Base-by-base conservation (phyloP, 2,113 vertebrate species). In the Sciurus niger region DNA sequence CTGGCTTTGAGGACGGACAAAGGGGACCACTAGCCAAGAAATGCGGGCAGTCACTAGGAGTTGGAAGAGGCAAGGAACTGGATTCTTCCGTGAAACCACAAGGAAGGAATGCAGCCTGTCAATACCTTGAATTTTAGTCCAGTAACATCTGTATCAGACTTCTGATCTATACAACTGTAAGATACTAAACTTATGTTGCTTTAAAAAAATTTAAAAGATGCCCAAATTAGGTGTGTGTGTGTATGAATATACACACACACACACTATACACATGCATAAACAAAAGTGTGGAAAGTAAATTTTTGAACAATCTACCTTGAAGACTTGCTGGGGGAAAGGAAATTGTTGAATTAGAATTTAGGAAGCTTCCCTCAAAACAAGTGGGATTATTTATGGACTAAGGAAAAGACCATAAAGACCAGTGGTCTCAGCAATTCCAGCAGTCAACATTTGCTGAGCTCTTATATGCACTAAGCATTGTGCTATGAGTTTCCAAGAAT, bases 301-400 rank as follows among this genome's bases (percentile, higher is more conserved):
- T 72, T 37, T 28, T 53, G 5, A 30, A 48, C 60, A 79, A 92
- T 46, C 20, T 82, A 82, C 30, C 55, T 76, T 5, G 70, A 84
- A 74, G 32, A 51, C 60, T 63, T 89, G 58, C 8, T 11, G 9
- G 6, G 68, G 46, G 74, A 68, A 79, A 91, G 58, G 60, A 91
- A 80, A 63, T 53, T n/a, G 67, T 53, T n/a, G 67, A 74, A 80
- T 70, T 76, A 55, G 40, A 94, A 77, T 85, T 89, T 14, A 85
- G 28, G 73, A 70, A 89, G 30, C 63, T 16, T 4, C 10, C 16
- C 20, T 18, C 6, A 20, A 34, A 30, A 80, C 32, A 82, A 70
- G 24, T 58, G 40, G 60, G 13, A n/a, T 82, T 96, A 89, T 80
- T 82, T 63, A 65, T 30, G n/a, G 51, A 63, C 14, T 1, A 67